These are phyloP conservation scores for Nasonovia ribisnigri DNA, from an alignment of 2,888 invertebrate genomes.

Conservation along the genomic window DNA sequence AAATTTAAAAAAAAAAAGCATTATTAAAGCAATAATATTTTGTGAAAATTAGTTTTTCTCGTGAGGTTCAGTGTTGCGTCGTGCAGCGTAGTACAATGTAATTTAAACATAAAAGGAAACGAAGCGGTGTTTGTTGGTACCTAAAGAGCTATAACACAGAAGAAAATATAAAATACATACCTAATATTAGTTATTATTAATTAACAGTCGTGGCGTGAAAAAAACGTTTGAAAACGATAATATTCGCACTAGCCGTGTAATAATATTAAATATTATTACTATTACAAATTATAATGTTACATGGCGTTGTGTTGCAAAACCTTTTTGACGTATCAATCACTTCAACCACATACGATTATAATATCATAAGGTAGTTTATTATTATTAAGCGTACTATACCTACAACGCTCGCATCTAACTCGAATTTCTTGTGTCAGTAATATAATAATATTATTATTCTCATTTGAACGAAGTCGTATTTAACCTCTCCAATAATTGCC, in stretches of 20 bases:
- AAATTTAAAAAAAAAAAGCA: background rate
- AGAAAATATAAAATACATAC: background rate
- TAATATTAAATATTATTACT: background rate
- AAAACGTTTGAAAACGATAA: conserved; percentile 4
- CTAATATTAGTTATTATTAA: background rate
- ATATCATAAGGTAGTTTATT: background rate
- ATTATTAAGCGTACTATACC: background rate
- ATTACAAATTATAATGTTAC: background rate
- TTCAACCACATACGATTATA: background rate
- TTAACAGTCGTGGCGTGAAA: conserved; percentile 4
- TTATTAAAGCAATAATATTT: background rate
- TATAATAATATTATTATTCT: background rate
- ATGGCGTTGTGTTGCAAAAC: background rate
- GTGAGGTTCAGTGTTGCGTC: background rate
- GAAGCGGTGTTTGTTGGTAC: background rate
- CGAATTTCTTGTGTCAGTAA: background rate
- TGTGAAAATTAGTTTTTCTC: background rate
- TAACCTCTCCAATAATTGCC: background rate
- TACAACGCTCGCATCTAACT: background rate
- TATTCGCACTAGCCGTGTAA: background rate
- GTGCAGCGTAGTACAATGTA: background rate
- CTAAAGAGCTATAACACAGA: background rate
- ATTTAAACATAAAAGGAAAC: conserved; percentile 3
- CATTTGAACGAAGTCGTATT: background rate
- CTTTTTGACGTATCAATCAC: background rate